Evolutionary conservation across 2,888 invertebrate species (phyloP), one percentile per base, ranked within the genome.

Genomic region (Idaea dimidiata): DNA sequence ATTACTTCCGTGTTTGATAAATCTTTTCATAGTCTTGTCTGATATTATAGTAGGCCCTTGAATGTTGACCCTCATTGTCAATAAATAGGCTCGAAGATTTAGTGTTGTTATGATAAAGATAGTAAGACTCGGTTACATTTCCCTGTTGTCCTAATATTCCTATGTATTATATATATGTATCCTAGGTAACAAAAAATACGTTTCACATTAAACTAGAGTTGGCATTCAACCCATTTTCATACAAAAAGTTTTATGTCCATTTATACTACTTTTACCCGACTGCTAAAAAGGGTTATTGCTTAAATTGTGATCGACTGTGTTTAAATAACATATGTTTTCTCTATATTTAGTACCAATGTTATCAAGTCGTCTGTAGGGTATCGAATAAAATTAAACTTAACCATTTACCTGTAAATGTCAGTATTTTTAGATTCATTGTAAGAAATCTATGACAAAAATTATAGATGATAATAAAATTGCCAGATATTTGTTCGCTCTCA

Each of bases 1-100:
- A 74, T 75, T 75, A 76, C 77, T 73, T 72, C 72, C 74, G 66
- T 67, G 67, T 74, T 74, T 72, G 65, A 75, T 78, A 68, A 71
- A 71, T 67, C 68, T 66, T 68, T 69, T 66, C 63, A 69, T 64
- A 66, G 63, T 61, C 68, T 67, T 59, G 63, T 65, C 66, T 64
- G 63, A 64, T 64, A 66, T 66, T 66, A 68, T 14, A 63, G 64
- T 66, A 64, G 62, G 64, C 62, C 66, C 61, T 66, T 66, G 58
- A 66, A 66, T 64, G 61, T 63, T 64, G 63, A 68, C 62, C 67
- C 65, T 67, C 58, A 65, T 68, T 65, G 64, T 66, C 65, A 63
- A 64, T 18, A 43, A 57, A 69, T 65, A 62, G 59, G 62, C 17
- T 32, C 32, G 59, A 64, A 60, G 58, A 17, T 18, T 17, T 56